Evolutionary conservation across 2,113 vertebrate species (phyloP).

Genomic region (Apodemus speciosus): DNA sequence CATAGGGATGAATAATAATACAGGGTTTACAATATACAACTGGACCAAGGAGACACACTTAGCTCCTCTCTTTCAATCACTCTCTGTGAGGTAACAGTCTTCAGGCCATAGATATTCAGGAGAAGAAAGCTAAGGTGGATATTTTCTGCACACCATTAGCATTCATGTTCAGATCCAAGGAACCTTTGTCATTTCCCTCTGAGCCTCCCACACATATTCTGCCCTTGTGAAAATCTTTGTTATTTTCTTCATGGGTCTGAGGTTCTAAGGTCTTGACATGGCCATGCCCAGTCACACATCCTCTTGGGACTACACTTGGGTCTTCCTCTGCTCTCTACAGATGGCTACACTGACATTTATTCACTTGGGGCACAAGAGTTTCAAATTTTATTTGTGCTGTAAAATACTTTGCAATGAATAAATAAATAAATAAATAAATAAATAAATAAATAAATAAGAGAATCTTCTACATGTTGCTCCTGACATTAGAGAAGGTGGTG

Average conservation of each 20-base stretch:
- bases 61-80: not conserved
- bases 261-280: not conserved
- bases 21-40: not conserved
- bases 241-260: not conserved
- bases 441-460: slow-evolving; percentile 38
- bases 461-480: not conserved
- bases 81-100: not conserved
- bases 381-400: slow-evolving; percentile 17
- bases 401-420: not conserved
- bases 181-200: not conserved
- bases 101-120: not conserved
- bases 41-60: not conserved
- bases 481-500: slow-evolving; percentile 14
- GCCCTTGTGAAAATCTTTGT: not conserved
- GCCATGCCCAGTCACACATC: not conserved
- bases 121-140: not conserved
- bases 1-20: not conserved
- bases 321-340: not conserved
- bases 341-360: slow-evolving; percentile 7
- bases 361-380: not conserved
- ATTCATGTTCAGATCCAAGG: not conserved
- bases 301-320: not conserved
- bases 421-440: no score
- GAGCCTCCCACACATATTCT: not conserved
- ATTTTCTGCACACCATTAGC: not conserved